These are phyloP conservation scores for Phrynocephalus versicolor DNA, from an alignment of 2,113 vertebrate genomes.

Conservation along the genomic window DNA sequence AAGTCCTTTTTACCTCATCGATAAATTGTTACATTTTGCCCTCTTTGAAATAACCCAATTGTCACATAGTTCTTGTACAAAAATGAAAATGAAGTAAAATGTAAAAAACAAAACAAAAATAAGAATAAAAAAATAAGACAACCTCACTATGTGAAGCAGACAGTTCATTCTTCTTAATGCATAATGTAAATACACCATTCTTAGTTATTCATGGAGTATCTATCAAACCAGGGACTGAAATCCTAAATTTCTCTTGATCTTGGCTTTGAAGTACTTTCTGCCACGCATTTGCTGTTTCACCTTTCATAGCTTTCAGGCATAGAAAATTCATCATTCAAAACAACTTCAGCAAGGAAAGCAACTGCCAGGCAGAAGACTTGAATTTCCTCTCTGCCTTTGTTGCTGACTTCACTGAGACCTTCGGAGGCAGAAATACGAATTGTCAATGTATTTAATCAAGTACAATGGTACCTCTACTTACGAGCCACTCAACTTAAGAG, in stretches of 20 bases:
- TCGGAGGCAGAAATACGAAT: background rate
- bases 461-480: too few relatives aligned
- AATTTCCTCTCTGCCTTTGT: background rate
- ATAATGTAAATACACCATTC: slow-evolving; percentile 8
- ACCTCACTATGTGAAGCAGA: background rate
- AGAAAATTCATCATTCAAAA: slow-evolving; percentile 40
- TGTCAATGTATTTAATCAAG: background rate
- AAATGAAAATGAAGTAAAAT: background rate
- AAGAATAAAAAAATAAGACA: background rate
- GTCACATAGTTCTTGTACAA: background rate
- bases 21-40: slow-evolving; percentile 14
- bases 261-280: slow-evolving; percentile 2
- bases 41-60: slow-evolving; percentile 10
- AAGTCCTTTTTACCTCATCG: slow-evolving; percentile 18
- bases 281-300: slow-evolving; percentile 9
- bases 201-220: background rate
- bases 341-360: slow-evolving; percentile 7
- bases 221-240: slow-evolving; percentile 25
- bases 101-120: background rate
- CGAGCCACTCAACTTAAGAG: too few relatives aligned
- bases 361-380: slow-evolving; percentile 37
- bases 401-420: background rate
- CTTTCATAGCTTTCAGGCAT: slow-evolving; percentile 29
- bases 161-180: slow-evolving; percentile 5
- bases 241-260: slow-evolving; percentile 30